These are phyloP conservation scores for Rhabditoides inermis DNA, from an alignment of 2,888 invertebrate species.

Conservation along the genomic window DNA sequence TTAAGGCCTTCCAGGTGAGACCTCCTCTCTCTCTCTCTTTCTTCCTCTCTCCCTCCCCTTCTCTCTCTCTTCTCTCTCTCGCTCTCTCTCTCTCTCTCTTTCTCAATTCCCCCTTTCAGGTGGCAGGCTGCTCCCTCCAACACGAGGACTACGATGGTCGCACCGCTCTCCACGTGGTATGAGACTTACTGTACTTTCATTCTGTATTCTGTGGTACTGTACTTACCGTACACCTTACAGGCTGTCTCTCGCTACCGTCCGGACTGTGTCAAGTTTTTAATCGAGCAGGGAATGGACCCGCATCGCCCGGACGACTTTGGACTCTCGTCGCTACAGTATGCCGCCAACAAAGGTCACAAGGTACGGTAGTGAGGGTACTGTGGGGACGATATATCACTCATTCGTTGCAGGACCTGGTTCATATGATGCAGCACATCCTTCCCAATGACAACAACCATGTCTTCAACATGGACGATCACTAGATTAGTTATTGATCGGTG, in stretches of 20 bases:
- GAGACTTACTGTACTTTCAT: conserved; percentile 1
- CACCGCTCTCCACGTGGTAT: conserved; percentile 47
- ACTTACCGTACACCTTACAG: conserved; percentile 15
- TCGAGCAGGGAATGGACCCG: conserved; percentile 31
- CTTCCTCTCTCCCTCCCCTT: too few species aligned
- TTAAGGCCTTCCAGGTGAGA: conserved; percentile 53
- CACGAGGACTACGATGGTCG: conserved; percentile 46
- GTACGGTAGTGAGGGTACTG: too few species aligned
- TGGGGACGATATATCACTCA: too few species aligned
- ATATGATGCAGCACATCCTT: conserved; percentile 6
- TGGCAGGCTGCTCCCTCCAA: conserved; percentile 39
- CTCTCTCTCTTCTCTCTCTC: too few species aligned
- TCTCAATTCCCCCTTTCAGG: too few species aligned
- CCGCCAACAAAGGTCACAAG: too few species aligned
- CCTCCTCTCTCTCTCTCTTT: too few species aligned
- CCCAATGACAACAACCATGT: conserved; percentile 4
- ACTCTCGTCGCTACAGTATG: conserved; percentile 30
- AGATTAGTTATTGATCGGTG: too few species aligned
- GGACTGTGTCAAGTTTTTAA: conserved; percentile 33
- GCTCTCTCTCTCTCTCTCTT: too few species aligned
- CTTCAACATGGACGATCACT: conserved; percentile 14
- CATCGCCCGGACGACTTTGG: conserved; percentile 37
- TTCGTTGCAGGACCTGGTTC: conserved; percentile 3
- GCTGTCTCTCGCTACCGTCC: conserved; percentile 31
- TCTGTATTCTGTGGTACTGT: neutral